Evolutionary conservation across 2,797 vertebrate species (phyloP), one percentile per base, ranked within the genome.

Genomic region (Psittacula echo): DNA sequence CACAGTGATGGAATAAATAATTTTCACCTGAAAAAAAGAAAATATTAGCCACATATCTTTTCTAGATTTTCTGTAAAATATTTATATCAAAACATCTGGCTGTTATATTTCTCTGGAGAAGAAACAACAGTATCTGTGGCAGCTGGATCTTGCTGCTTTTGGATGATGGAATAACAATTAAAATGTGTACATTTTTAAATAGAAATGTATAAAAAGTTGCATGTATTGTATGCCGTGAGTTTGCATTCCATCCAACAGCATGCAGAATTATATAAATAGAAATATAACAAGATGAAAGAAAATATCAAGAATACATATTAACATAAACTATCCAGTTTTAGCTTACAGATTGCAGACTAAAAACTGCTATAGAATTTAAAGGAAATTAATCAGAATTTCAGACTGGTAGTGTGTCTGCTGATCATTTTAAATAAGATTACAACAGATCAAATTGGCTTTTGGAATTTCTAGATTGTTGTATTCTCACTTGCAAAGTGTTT

Each of bases 111-210:
- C 42, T 37, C 44, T 37, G 91, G 72, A 44, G 94, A 26, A 26
- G 47, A 87, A 53, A 89, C 41, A 71, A 73, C 26, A 22, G 77
- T 42, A 27, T 93, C 77, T 79, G 91, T 97, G 42, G 94, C 95
- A 85, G 89, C 41, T 47, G 94, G 50, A 51, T 95, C 95, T 47
- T 92, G 54, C 77, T 95, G 96, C 30, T 74, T 93, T 81, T 67
- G 51, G 17, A 27, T 50, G 32, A 67, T 85, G 47, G 56, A 73
- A 65, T 22, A 79, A 17, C 41, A 85, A 37, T 68, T 79, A 78
- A 75, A 90, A 72, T 79, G 50, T 44, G 68, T 87, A 74, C 7
- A 17, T 72, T 77, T 74, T 61, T 45, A 79, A 42, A 58, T 8
- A 26, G 32, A 30, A 67, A 61, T 66, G 7, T 70, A 51, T 39